Conservation (phyloP, 23 tunicate species). For the Aplidium turbinatum region DNA sequence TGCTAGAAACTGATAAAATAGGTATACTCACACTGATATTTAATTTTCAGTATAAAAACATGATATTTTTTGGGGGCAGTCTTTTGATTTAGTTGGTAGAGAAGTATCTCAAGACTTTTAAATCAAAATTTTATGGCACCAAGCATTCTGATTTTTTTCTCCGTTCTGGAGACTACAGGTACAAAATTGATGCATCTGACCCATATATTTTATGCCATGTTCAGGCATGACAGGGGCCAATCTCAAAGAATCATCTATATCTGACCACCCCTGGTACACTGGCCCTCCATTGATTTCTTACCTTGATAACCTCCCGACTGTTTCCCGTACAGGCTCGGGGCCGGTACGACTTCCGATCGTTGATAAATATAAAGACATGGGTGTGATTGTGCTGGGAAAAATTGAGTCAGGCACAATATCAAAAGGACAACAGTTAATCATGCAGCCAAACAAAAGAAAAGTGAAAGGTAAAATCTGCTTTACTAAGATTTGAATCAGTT, state of each 20-base stretch:
- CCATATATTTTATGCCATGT: conserved; percentile 95
- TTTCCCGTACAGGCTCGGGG: conserved; percentile 71
- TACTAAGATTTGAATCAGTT: too few species aligned
- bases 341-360: conserved; percentile 96
- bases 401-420: conserved; percentile 84
- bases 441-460: conserved; percentile 91
- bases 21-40: too few species aligned
- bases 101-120: too few species aligned
- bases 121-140: too few species aligned
- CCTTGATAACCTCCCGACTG: conserved; percentile 81
- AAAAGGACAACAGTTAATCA: conserved; percentile 68
- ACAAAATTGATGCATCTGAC: too few species aligned
- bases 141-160: too few species aligned
- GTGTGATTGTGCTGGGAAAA: conserved; percentile 92
- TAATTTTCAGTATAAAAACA: too few species aligned
- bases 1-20: too few species aligned
- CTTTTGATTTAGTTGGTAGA: too few species aligned
- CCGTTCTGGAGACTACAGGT: too few species aligned
- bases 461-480: too few species aligned
- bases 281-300: conserved; percentile 91
- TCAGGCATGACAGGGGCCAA: conserved; percentile 96
- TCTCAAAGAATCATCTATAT: conserved; percentile 54
- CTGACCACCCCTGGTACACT: conserved; percentile 97
- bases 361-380: conserved; percentile 99
- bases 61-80: too few species aligned